These are phyloP conservation scores for Cataglyphis livida DNA, from an alignment of 2,888 invertebrate genomes.

Conservation along the genomic window DNA sequence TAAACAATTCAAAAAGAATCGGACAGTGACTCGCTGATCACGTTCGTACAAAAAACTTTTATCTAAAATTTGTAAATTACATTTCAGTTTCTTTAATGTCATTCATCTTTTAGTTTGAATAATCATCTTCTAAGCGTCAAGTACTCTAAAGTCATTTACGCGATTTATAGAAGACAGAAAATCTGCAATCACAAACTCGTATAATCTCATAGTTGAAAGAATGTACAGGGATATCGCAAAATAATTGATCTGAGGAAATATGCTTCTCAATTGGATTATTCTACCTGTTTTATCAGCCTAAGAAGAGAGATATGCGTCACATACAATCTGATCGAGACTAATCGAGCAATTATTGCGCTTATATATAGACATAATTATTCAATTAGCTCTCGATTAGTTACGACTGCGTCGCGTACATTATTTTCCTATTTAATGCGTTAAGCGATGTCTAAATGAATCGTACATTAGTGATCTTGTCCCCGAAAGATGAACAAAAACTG, in stretches of 20 bases:
- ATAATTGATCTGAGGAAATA: not conserved
- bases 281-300: slow-evolving; percentile 44
- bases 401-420: slow-evolving; percentile 45
- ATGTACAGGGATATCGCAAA: not conserved
- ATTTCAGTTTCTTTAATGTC: slow-evolving; percentile 16
- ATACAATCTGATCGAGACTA: slow-evolving; percentile 44
- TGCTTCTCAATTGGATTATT: slow-evolving; percentile 14
- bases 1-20: not conserved
- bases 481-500: slow-evolving; percentile 23
- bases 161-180: slow-evolving; percentile 10
- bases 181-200: slow-evolving; percentile 20
- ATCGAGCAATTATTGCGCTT: slow-evolving; percentile 65
- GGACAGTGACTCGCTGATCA: not conserved
- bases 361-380: not conserved
- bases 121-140: slow-evolving; percentile 10
- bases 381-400: slow-evolving; percentile 15
- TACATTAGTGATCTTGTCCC: slow-evolving; percentile 14
- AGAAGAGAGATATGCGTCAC: slow-evolving; percentile 19
- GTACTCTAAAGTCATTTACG: slow-evolving; percentile 32
- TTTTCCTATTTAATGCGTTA: slow-evolving; percentile 38
- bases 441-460: slow-evolving; percentile 4
- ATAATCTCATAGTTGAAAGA: not conserved
- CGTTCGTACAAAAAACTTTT: not conserved
- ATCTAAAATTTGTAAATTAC: slow-evolving; percentile 12
- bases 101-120: not conserved